Evolutionary conservation across 2,113 vertebrate genomes (phyloP).

Genomic region (Saccopteryx bilineata): DNA sequence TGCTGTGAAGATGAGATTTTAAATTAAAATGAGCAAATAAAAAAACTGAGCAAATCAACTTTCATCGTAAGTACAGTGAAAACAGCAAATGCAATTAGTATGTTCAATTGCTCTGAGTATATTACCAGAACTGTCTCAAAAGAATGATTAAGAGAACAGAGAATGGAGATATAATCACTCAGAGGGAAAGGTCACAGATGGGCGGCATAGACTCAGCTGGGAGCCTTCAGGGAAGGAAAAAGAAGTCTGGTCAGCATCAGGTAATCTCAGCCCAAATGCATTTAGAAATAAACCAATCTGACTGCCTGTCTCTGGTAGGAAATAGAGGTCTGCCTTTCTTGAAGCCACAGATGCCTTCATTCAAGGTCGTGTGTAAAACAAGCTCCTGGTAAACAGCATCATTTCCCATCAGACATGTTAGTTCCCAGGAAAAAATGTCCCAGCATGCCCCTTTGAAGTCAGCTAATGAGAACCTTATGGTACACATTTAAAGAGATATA

Average conservation of each 20-base stretch:
- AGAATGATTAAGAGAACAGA: neutral
- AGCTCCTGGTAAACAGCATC: neutral
- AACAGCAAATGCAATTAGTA: slow-evolving; percentile 66
- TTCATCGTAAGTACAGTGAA: neutral
- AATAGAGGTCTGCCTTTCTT: neutral
- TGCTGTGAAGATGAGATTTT: slow-evolving; percentile 44
- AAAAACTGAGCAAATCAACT: slow-evolving; percentile 24
- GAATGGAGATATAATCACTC: neutral
- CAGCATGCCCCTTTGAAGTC: neutral
- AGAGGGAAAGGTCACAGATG: neutral
- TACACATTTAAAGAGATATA: neutral
- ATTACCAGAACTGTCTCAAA: neutral
- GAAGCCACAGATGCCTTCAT: neutral
- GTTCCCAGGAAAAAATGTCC: neutral
- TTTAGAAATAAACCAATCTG: neutral
- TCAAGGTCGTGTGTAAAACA: neutral
- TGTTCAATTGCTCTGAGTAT: neutral
- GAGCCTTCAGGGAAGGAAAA: neutral
- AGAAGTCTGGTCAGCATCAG: neutral
- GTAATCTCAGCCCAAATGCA: neutral
- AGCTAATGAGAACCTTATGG: neutral
- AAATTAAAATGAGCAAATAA: slow-evolving; percentile 58
- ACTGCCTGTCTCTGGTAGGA: neutral
- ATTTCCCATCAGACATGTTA: neutral
- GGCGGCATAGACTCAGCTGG: neutral